phyloP scores from a whole-genome alignment of 2,113 vertebrate genomes.

The Carassius gibelio region DNA sequence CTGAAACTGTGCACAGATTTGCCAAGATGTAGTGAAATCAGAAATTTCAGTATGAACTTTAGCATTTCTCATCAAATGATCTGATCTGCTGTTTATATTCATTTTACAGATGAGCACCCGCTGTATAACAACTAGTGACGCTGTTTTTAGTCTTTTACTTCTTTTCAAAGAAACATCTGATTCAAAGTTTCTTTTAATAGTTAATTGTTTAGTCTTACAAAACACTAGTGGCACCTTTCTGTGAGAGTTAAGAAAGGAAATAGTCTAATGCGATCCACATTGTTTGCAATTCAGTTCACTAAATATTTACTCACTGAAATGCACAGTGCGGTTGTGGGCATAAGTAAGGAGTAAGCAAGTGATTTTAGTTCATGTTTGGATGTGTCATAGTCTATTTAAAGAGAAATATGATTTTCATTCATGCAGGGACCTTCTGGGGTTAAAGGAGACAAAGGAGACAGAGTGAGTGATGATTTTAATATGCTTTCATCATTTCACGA shows the following conservation, averaged over 20 bases:
- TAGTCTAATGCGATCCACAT: neutral
- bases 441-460: slow-evolving; percentile 95
- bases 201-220: neutral
- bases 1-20: neutral
- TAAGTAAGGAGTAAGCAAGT: neutral
- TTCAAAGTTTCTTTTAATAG: neutral
- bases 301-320: slow-evolving; percentile 24
- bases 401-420: slow-evolving; percentile 55
- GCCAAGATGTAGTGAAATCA: neutral
- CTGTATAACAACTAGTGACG: neutral
- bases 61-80: slow-evolving; percentile 10
- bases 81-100: neutral
- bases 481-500: neutral
- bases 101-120: neutral
- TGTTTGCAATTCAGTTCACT: slow-evolving; percentile 29
- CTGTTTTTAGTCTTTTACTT: neutral
- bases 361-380: slow-evolving; percentile 22
- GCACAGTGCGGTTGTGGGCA: neutral
- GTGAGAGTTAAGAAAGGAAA: neutral
- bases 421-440: slow-evolving; percentile 83
- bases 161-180: neutral
- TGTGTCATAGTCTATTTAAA: slow-evolving; percentile 34
- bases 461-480: slow-evolving; percentile 81
- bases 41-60: neutral
- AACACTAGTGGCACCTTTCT: neutral